A percentile compares a stretch with the other conserved stretches of the same genome.
Evolutionary conservation across 2,888 invertebrate genomes (phyloP).

Genomic region (Gymnoscelis rufifasciata): DNA sequence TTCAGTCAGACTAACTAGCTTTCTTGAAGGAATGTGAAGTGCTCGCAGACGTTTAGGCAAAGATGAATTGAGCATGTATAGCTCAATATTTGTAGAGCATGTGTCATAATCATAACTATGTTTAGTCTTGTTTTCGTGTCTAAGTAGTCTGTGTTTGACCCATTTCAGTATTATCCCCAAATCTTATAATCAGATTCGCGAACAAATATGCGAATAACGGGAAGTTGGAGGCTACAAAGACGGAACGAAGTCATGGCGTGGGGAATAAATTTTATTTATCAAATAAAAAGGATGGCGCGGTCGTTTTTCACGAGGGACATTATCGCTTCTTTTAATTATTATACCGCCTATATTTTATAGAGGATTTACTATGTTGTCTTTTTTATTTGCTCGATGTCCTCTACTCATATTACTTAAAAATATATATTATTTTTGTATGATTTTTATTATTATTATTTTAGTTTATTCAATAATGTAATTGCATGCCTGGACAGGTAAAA

Average conservation of each 20-base stretch:
- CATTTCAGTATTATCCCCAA: background rate
- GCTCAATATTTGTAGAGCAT: too few species aligned
- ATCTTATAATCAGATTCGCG: conserved; percentile 7
- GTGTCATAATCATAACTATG: too few species aligned
- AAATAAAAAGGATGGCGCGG: conserved; percentile 77
- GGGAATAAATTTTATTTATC: conserved; percentile 79
- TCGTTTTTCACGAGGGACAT: conserved; percentile 78
- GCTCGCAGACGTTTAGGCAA: too few species aligned
- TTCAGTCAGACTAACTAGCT: conserved; percentile 26
- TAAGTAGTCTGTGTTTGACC: background rate
- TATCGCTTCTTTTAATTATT: conserved; percentile 79
- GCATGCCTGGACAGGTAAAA: too few species aligned
- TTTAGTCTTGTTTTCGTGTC: too few species aligned
- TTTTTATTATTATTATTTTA: too few species aligned
- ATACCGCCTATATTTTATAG: conserved; percentile 75
- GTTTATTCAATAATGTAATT: too few species aligned
- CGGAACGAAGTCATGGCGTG: conserved; percentile 52
- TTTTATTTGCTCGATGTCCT: conserved; percentile 33
- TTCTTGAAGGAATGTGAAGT: conserved; percentile 22
- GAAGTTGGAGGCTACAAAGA: conserved; percentile 57
- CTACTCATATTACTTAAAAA: background rate
- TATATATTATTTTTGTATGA: too few species aligned
- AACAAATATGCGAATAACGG: conserved; percentile 31
- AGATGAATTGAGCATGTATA: too few species aligned
- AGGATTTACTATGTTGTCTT: conserved; percentile 23